Evolutionary conservation across 1,140 invertebrate genomes (phyloP), one percentile per base, ranked within the genome.

Genomic region (Neodiprion pinetum): DNA sequence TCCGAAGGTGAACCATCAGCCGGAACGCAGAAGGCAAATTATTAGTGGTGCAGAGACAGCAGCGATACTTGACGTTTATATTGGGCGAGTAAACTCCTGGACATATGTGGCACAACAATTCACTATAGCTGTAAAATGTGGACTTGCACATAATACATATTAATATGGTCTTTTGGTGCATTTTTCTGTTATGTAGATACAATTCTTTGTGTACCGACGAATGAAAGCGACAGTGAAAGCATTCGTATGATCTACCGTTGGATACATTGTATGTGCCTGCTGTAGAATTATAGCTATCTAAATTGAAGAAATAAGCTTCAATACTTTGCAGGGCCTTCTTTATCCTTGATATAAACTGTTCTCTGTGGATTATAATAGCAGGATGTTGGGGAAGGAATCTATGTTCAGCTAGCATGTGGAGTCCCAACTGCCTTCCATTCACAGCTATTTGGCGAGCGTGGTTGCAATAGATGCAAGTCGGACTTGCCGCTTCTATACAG

Each of bases 131-230:
- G 83, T 93, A 95, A 89, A 96, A 96, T 80, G 93, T 95, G 40
- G 92, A 91, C 88, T 95, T 95, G 84, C 95, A 96, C 94, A 96
- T 95, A 74, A 94, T 91, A 87, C 95, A 96, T 53, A 94, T 85
- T 61, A 95, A 89, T 74, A 94, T 93, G 47, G 93, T 92, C 85
- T 95, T 96, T 78, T 94, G 92, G 87, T 96, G 95, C 90, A 94
- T 92, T 87, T 95, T 94, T 70, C 94, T 90, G 84, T 96, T 96
- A 84, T 96, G 95, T 77, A 94, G 89, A 86, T 95, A 95, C 11
- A 96, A 89, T 86, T 96, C 95, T 87, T 95, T 96, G 81, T 95
- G 94, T 49, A 94, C 88, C 7, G 90, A 86, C 67, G 94, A 94
- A 75, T 92, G 90, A 84, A 92, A 95, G 80, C 93, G 91, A 86